Base-by-base conservation (phyloP, 2,113 vertebrate genomes). In the Maccullochella peelii region DNA sequence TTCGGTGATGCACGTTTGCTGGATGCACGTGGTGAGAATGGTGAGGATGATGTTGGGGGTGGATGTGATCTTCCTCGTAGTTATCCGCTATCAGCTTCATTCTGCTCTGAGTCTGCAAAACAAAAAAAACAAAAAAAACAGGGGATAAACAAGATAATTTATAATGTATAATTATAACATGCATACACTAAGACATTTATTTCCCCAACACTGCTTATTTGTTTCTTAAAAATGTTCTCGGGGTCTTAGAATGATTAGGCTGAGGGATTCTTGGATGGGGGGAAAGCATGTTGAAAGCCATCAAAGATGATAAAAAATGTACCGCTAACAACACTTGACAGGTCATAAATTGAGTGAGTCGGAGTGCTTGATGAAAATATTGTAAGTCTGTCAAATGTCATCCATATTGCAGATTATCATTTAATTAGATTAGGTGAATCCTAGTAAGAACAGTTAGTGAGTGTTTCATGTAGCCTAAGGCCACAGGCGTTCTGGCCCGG, bases 81-180 rank as follows among this genome's bases (percentile, higher is more conserved):
- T 95, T 97, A 92, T 99, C 98, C 0, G 97, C 95, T 92, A 98
- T 97, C 91, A 99, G 91, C 92, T 99, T 99, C 98, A 98, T 99
- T 88, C 98, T 96, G 87, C 97, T 99, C 82, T 99, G 98, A 21
- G 97, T 99, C 98, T 99, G 93, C 55, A 70, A 65, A 12, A 30
- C 23, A 71, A 42, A 65, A 33, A 33, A 33, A 33, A 33, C 3
- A 33, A 33, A 33, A 33, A 33, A 33, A 2, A 33, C 33, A 33
- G 20, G 44, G n/a, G 47, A 84, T 47, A 84, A 80, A 71, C 40
- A 65, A 74, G 52, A 67, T 47, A 14, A 73, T 62, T 54, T 58
- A 83, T 42, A 27, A 50, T 8, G 10, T 27, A 44, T 47, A 81
- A 76, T 73, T 87, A 79, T 36, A 82, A 72, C 50, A 77, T 4